Percentiles rank a stretch among this genome's conserved stretches.
These are phyloP conservation scores for Sinopyrophorus schimmeli DNA, from an alignment of 2,888 invertebrate genomes.

Conservation along the genomic window DNA sequence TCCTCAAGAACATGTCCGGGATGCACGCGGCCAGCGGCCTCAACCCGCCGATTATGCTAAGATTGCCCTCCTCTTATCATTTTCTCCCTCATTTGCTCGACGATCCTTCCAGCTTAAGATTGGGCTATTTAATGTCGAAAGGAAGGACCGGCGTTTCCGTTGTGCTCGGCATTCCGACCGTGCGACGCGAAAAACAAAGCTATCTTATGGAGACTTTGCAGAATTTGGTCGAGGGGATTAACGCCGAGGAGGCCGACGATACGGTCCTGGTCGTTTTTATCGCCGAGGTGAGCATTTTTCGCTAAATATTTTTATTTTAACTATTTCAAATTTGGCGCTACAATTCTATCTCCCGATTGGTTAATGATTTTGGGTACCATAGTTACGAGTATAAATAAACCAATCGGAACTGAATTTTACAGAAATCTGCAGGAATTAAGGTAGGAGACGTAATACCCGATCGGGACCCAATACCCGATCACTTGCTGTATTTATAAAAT, in stretches of 20 bases:
- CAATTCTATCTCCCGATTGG: too few species aligned
- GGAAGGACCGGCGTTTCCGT: constrained; percentile 76
- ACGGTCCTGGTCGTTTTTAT: constrained; percentile 84
- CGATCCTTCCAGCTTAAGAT: constrained; percentile 74
- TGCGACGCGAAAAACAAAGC: constrained; percentile 83
- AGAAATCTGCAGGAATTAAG: too few species aligned
- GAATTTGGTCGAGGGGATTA: constrained; percentile 81
- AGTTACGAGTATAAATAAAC: too few species aligned
- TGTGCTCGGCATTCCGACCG: constrained; percentile 88
- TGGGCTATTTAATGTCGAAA: constrained; percentile 76
- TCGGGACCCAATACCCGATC: too few species aligned
- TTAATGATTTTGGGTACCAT: too few species aligned
- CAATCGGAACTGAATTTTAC: too few species aligned
- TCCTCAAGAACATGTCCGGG: constrained; percentile 56
- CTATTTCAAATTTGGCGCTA: too few species aligned
- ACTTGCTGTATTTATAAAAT: too few species aligned
- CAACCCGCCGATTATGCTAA: constrained; percentile 58
- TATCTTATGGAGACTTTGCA: constrained; percentile 85
- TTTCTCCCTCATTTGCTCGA: constrained; percentile 86
- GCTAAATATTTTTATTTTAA: too few species aligned
- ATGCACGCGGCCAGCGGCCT: constrained; percentile 56
- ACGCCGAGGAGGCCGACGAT: constrained; percentile 70
- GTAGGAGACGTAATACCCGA: too few species aligned
- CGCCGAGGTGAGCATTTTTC: constrained; percentile 78
- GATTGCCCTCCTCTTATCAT: constrained; percentile 79